A percentile compares a stretch with the other conserved stretches of the same genome.
These are phyloP conservation scores for Leptinotarsa haldemani DNA, from an alignment of 2,888 invertebrate species.

Conservation along the genomic window DNA sequence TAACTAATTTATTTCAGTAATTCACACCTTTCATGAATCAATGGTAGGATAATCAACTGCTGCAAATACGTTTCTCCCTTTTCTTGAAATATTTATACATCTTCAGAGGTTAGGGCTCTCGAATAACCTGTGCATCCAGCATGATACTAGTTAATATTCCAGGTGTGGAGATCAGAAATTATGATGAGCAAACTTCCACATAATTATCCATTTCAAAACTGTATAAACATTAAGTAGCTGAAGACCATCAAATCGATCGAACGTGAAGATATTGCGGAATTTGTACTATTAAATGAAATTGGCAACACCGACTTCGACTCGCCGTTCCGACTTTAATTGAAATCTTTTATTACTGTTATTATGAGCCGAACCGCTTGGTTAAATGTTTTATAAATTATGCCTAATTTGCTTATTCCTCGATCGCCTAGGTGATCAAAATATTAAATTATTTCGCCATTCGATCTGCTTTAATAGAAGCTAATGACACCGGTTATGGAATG, in stretches of 20 bases:
- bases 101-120: background rate
- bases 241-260: conserved; percentile 15
- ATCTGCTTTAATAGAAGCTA: conserved; percentile 33
- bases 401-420: conserved; percentile 43
- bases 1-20: too few relatives aligned
- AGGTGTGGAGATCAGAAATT: conserved; percentile 6
- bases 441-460: conserved; percentile 40
- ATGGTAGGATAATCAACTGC: too few relatives aligned
- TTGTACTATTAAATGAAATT: background rate
- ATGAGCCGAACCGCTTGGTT: conserved; percentile 43
- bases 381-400: conserved; percentile 48
- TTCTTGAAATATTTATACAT: background rate
- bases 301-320: conserved; percentile 28
- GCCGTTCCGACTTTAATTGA: conserved; percentile 45
- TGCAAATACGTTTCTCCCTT: background rate
- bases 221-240: conserved; percentile 16
- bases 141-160: conserved; percentile 3
- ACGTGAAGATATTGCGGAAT: background rate
- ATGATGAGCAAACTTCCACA: background rate
- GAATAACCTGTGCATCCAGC: background rate
- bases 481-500: conserved; percentile 33
- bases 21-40: too few relatives aligned
- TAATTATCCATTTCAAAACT: conserved; percentile 9
- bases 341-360: conserved; percentile 49
- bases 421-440: conserved; percentile 37